phyloP scores from a whole-genome alignment of 2,797 vertebrate genomes.

The Pseudochaenichthys georgianus region DNA sequence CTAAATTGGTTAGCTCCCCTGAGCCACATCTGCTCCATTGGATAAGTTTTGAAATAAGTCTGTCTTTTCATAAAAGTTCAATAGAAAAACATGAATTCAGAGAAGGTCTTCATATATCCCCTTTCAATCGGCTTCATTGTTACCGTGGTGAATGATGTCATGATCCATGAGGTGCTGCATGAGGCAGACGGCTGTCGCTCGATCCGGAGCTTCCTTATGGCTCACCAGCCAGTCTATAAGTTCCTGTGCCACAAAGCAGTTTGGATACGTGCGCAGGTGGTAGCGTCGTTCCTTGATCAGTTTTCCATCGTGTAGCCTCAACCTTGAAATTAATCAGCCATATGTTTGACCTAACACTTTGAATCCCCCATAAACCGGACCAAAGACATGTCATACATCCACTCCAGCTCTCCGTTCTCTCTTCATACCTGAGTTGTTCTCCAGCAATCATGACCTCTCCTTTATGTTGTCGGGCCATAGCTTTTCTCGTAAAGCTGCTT shows the following conservation, averaged over 20 bases:
- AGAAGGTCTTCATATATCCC: not conserved
- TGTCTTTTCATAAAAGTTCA: not conserved
- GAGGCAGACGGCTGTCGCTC: conserved; percentile 84
- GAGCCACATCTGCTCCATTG: too few species aligned
- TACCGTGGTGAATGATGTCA: conserved; percentile 92
- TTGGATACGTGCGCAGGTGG: conserved; percentile 90
- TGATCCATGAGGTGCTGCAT: conserved; percentile 92
- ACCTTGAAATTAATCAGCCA: conserved; percentile 70
- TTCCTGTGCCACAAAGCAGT: conserved; percentile 92
- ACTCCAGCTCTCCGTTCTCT: not conserved
- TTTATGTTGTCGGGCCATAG: conserved; percentile 84
- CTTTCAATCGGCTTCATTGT: conserved; percentile 1
- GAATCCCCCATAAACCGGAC: not conserved
- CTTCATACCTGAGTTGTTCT: conserved; percentile 91
- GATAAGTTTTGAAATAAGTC: not conserved
- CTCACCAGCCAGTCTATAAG: conserved; percentile 89
- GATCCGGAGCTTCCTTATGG: conserved; percentile 89
- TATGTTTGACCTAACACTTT: not conserved
- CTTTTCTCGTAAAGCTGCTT: conserved; percentile 80
- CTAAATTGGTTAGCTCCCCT: too few species aligned
- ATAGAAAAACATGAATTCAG: not conserved
- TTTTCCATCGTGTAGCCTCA: conserved; percentile 90
- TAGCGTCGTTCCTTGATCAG: conserved; percentile 89
- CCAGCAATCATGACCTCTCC: conserved; percentile 92
- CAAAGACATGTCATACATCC: not conserved